Evolutionary conservation across 2,888 invertebrate species (phyloP).

Genomic region (Thelaira solivaga): DNA sequence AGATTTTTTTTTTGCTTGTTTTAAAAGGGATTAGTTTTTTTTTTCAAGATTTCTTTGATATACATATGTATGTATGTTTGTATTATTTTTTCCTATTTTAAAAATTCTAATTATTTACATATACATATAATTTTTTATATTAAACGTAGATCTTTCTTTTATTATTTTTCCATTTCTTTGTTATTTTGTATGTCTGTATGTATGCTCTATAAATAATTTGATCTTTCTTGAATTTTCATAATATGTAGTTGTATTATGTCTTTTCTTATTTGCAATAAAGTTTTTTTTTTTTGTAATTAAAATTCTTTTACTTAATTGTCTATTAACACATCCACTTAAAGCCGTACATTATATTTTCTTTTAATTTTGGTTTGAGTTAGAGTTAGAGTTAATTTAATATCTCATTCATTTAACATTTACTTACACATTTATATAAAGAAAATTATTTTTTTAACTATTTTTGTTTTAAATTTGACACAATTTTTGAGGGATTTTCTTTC

Average conservation of each 20-base stretch:
- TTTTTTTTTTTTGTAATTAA: slow-evolving; percentile 24
- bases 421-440: slow-evolving; percentile 43
- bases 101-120: slow-evolving; percentile 41
- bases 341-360: slow-evolving; percentile 57
- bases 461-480: slow-evolving; percentile 54
- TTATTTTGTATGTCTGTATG: neutral
- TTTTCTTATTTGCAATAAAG: slow-evolving; percentile 25
- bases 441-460: neutral
- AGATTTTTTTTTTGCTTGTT: slow-evolving; percentile 34
- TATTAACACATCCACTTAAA: slow-evolving; percentile 63
- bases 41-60: slow-evolving; percentile 45
- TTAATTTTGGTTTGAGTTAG: slow-evolving; percentile 23
- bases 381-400: slow-evolving; percentile 2
- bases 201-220: slow-evolving; percentile 59
- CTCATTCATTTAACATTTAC: slow-evolving; percentile 9
- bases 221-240: slow-evolving; percentile 63
- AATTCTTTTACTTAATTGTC: slow-evolving; percentile 41
- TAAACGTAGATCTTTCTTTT: slow-evolving; percentile 14
- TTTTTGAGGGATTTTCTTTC: neutral
- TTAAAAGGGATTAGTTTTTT: slow-evolving; percentile 31
- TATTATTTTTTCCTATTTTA: slow-evolving; percentile 21
- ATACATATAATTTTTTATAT: slow-evolving; percentile 30
- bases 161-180: neutral
- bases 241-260: slow-evolving; percentile 37
- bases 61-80: no score